Conservation (phyloP, 2,113 vertebrate species). For the Mustelus asterias region DNA sequence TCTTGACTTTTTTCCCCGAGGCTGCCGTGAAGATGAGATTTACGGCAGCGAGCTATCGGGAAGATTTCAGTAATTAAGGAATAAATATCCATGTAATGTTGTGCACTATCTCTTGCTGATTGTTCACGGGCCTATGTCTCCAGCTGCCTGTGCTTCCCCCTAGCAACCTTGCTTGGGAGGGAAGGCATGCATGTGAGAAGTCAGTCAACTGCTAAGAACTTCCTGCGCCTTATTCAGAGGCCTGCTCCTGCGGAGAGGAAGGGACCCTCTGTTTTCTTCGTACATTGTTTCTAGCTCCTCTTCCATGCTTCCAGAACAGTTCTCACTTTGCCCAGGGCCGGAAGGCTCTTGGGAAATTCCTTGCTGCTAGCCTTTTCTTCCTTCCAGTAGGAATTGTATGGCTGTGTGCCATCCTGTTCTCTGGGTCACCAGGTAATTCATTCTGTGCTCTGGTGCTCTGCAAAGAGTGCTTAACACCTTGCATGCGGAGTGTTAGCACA, state of each 20-base stretch:
- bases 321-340: slow-evolving; percentile 70
- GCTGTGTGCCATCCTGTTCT: slow-evolving; percentile 41
- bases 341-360: slow-evolving; percentile 78
- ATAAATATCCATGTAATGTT: slow-evolving; percentile 55
- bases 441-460: slow-evolving; percentile 10
- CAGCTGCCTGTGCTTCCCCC: slow-evolving; percentile 47
- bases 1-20: slow-evolving; percentile 42
- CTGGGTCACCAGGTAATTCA: slow-evolving; percentile 23
- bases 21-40: slow-evolving; percentile 45
- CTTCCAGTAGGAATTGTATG: slow-evolving; percentile 49
- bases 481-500: background rate
- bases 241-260: slow-evolving; percentile 67
- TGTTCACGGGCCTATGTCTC: slow-evolving; percentile 48
- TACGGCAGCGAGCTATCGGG: slow-evolving; percentile 56
- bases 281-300: slow-evolving; percentile 74
- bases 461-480: slow-evolving; percentile 27
- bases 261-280: slow-evolving; percentile 54
- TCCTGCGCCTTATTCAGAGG: slow-evolving; percentile 57
- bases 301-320: slow-evolving; percentile 69
- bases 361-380: slow-evolving; percentile 70
- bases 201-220: slow-evolving; percentile 64
- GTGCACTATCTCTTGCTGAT: slow-evolving; percentile 52
- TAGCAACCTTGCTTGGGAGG: slow-evolving; percentile 69
- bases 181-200: slow-evolving; percentile 80
- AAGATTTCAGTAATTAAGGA: slow-evolving; percentile 59